Evolutionary conservation across 2,797 vertebrate species (phyloP).

Genomic region (Channallabes apus): DNA sequence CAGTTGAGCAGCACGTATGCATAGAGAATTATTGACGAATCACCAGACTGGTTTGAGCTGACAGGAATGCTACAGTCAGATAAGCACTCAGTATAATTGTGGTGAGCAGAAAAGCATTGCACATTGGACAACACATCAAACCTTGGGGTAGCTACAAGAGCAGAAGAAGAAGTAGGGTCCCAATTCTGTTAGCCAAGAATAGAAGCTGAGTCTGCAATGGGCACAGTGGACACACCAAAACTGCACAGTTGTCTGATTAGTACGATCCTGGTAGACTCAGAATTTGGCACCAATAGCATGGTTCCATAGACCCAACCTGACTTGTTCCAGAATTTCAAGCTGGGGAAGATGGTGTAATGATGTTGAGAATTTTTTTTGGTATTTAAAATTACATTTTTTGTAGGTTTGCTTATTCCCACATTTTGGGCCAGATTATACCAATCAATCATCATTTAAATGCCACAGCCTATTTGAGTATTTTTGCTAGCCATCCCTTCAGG

Average conservation of each 20-base stretch:
- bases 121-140: background rate
- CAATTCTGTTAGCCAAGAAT: background rate
- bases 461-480: background rate
- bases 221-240: background rate
- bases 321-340: background rate
- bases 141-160: background rate
- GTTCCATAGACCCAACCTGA: background rate
- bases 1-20: background rate
- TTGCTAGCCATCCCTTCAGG: background rate
- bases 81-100: background rate
- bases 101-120: background rate
- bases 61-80: background rate
- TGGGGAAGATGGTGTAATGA: background rate
- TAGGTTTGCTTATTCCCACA: background rate
- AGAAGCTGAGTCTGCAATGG: background rate
- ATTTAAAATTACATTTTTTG: too few species aligned
- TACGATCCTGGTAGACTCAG: background rate
- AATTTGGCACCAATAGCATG: background rate
- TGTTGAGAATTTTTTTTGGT: background rate
- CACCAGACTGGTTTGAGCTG: background rate
- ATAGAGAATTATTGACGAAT: background rate
- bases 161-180: background rate
- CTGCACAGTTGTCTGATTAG: background rate
- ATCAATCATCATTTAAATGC: background rate
- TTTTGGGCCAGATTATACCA: background rate